Conservation (phyloP, 92 coral and sea anemone species). For the Ricordea florida region DNA sequence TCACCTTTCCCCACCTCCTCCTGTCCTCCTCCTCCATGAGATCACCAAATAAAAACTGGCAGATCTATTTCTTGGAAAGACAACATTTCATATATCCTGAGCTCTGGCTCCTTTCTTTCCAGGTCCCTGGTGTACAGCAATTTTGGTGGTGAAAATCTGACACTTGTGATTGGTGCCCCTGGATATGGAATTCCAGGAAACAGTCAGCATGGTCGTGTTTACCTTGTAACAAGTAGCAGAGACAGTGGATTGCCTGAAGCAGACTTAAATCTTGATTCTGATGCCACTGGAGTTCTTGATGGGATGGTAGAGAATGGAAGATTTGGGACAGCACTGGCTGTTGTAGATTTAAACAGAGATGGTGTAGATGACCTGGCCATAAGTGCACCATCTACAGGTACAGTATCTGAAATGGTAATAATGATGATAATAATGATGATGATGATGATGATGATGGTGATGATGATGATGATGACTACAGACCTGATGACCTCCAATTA, state of each 20-base stretch:
- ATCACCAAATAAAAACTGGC: not conserved
- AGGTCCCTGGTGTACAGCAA: slow-evolving; percentile 83
- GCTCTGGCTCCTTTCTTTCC: too few relatives aligned
- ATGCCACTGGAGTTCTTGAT: slow-evolving; percentile 70
- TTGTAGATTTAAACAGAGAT: slow-evolving; percentile 84
- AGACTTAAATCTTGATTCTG: slow-evolving; percentile 69
- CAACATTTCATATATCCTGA: too few relatives aligned
- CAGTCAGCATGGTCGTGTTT: slow-evolving; percentile 91
- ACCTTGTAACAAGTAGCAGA: slow-evolving; percentile 52
- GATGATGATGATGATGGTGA: too few relatives aligned
- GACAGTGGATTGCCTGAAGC: slow-evolving; percentile 57
- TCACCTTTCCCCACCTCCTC: not conserved
- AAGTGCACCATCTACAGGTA: slow-evolving; percentile 96
- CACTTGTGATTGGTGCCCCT: slow-evolving; percentile 86
- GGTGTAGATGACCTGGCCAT: slow-evolving; percentile 93
- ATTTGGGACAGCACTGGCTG: slow-evolving; percentile 87
- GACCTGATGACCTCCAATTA: too few relatives aligned
- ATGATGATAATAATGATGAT: not conserved
- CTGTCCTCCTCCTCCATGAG: not conserved
- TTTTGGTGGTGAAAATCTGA: slow-evolving; percentile 54
- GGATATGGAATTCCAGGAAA: slow-evolving; percentile 85
- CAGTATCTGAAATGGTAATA: not conserved
- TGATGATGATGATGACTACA: too few relatives aligned
- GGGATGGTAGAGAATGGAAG: slow-evolving; percentile 79
- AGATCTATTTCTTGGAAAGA: not conserved